phyloP scores from a whole-genome alignment of 2,113 vertebrate genomes.

The Lagopus muta region DNA sequence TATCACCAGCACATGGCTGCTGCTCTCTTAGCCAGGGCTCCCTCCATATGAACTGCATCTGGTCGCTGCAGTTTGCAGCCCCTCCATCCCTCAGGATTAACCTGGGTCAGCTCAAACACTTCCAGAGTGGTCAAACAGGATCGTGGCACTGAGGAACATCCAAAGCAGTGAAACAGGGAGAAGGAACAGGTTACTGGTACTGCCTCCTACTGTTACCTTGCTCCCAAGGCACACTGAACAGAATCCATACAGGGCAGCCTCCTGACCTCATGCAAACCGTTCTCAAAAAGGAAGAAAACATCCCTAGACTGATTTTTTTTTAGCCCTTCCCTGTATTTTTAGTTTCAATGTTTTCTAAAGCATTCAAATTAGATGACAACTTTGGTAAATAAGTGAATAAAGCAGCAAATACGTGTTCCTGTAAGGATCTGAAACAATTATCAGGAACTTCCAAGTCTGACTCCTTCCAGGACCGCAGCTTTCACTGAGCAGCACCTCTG shows the following conservation, averaged over 20 bases:
- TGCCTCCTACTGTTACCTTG: not conserved
- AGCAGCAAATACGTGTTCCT: not conserved
- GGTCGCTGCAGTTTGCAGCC: not conserved
- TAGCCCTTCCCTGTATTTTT: not conserved
- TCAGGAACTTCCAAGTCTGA: not conserved
- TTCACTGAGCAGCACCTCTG: not conserved
- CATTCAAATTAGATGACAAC: not conserved
- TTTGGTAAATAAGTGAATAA: not conserved
- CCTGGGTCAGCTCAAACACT: not conserved
- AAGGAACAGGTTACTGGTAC: not conserved
- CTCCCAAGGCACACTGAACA: not conserved
- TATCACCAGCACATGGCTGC: not conserved
- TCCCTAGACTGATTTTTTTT: not conserved
- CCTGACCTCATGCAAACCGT: fast-evolving
- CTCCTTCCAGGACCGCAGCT: not conserved
- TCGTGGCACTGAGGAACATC: fast-evolving
- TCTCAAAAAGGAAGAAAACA: not conserved
- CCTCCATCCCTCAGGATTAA: not conserved
- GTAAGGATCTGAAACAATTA: not conserved
- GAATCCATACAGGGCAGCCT: not conserved
- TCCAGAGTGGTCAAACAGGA: not conserved
- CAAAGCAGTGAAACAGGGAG: not conserved
- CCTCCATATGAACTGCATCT: not conserved
- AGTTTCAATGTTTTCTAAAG: not conserved
- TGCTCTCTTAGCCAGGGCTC: not conserved